Evolutionary conservation across 2,797 vertebrate species (phyloP), one percentile per base, ranked within the genome.

Genomic region (Girardinus metallicus): DNA sequence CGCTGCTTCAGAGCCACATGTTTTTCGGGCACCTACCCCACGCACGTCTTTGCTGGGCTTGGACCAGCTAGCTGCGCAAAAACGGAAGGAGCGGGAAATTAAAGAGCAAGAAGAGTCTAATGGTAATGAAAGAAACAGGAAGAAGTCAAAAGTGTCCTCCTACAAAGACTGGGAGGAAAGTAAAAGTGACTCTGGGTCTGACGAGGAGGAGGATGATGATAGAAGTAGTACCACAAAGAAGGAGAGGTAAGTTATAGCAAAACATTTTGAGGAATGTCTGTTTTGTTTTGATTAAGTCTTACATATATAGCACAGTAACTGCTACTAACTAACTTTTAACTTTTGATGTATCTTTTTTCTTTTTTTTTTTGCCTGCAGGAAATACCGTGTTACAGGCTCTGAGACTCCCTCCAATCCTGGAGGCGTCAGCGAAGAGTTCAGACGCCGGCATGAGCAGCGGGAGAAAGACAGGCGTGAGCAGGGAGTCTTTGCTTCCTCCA

Each of bases 401-500:
- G 99, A 99, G 94, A 99, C 99, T 0, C 99, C 99, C 0, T 98
- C 99, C 15, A 97, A 98, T 84, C 97, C 98, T 0, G 99, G 99
- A 34, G 99, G 99, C 0, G 98, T 99, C 72, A 99, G 97, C 2
- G 97, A 99, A 83, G 98, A 98, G 91, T 99, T 99, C 80, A 95
- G 95, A 88, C 97, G 96, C 73, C 96, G 95, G 88, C 96, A 96
- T 91, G 96, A 98, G 83, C 98, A 99, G 91, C 95, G 99, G 77
- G 98, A 99, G 83, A 96, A 94, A 80, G 98, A 99, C 39, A 94
- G 97, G 2, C 96, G 98, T 11, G 98, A 98, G 34, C 98, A 99
- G 0, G 98, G 98, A 4, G 97, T 99, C 53, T 99, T 97, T 12
- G 97, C 97, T 0, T 99, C 98, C 0, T 99, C 99, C 76, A 99